Evolutionary conservation across 2,888 invertebrate genomes (phyloP), one percentile per base, ranked within the genome.

Genomic region (Cepaea hortensis): DNA sequence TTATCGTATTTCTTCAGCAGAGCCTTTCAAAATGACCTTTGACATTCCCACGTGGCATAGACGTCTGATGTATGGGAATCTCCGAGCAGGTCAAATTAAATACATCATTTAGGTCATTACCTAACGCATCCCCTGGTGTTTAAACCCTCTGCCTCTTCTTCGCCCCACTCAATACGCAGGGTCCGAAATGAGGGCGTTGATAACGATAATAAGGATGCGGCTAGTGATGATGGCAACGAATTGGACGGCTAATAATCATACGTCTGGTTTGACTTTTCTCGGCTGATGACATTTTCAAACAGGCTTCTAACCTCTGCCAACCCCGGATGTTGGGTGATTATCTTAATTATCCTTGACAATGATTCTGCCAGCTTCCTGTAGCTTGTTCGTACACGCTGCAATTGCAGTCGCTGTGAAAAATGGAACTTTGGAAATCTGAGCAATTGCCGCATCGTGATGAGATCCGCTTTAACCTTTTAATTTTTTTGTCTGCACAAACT

Each of bases 211-310:
- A 55, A 55, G 0, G 55, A 55, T 55, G 55, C 6, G 6, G 55
- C 55, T 0, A 3, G 55, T 70, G 20, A n/a, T 70, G 65, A 68
- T 68, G 70, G 20, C 68, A 7, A 70, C 65, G 48, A 20, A 1
- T 5, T 48, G 70, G 7, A 23, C 23, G 9, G 81, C 46, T 70
- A 70, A 81, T 81, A 23, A 81, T 50, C 81, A 11, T 18, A 18
- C 46, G n/a, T 35, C 46, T 20, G 50, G 9, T 68, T 68, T 65
- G 70, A 81, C 81, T 70, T 81, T 68, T 48, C 76, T 61, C 84
- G 23, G 15, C 55, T 75, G 50, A 20, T 85, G 85, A 85, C 85
- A 85, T 85, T 85, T 85, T 65, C 50, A 77, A 85, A 85, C 65
- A 75, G 35, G 77, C 62, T 55, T 85, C 11, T 85, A 46, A 85